Conservation (phyloP, 2,113 vertebrate genomes). For the Saguinus imperator region DNA sequence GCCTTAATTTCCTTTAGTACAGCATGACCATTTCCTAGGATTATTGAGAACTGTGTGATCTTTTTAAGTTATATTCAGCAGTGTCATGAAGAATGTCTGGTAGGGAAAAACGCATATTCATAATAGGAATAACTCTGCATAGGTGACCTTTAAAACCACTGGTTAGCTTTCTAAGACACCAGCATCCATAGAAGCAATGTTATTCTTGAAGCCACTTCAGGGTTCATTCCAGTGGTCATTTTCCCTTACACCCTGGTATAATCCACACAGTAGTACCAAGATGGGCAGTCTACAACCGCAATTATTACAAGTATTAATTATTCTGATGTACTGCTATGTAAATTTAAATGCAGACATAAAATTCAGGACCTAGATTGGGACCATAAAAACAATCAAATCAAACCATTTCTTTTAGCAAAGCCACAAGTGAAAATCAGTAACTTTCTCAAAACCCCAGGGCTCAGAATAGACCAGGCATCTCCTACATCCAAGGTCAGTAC, state of each 20-base stretch:
- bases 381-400: neutral
- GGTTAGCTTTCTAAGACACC: neutral
- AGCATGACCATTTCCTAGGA: conserved; percentile 52
- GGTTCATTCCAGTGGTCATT: neutral
- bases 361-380: neutral
- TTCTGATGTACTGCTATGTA: neutral
- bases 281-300: neutral
- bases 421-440: neutral
- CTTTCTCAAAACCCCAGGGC: neutral
- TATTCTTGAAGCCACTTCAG: neutral
- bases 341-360: neutral
- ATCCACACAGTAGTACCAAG: neutral
- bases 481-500: neutral
- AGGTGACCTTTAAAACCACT: conserved; percentile 5
- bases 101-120: neutral
- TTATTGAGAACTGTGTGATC: conserved; percentile 18
- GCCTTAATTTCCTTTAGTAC: conserved; percentile 66
- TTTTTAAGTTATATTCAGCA: conserved; percentile 28
- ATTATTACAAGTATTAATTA: neutral
- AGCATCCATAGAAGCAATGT: neutral
- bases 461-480: neutral
- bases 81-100: neutral
- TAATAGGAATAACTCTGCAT: neutral
- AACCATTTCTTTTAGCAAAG: conserved; percentile 26
- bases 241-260: neutral